Conservation (phyloP, 2,888 invertebrate genomes). For the Athripsodes cinereus region DNA sequence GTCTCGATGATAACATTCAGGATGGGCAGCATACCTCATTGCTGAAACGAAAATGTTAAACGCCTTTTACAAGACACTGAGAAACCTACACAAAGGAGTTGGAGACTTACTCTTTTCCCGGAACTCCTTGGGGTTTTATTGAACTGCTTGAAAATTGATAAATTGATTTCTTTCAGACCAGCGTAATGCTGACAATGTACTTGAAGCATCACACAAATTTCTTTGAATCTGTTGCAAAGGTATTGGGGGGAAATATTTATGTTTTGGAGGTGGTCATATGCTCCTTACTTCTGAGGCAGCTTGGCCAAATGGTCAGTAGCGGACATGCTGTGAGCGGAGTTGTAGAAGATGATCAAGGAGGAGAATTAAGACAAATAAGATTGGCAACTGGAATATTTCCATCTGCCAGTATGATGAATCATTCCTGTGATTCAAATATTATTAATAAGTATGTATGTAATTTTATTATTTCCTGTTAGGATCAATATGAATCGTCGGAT, state of each 20-base stretch:
- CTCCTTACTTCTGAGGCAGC: constrained; percentile 64
- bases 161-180: constrained; percentile 48
- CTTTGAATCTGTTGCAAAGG: constrained; percentile 43
- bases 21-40: too few relatives aligned
- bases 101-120: too few relatives aligned
- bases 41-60: too few relatives aligned
- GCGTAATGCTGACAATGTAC: constrained; percentile 60
- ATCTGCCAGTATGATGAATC: constrained; percentile 86
- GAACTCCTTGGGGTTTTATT: too few relatives aligned
- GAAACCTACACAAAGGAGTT: too few relatives aligned
- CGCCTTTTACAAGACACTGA: too few relatives aligned
- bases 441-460: constrained; percentile 57
- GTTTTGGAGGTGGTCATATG: constrained; percentile 51
- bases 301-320: constrained; percentile 77
- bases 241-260: constrained; percentile 29
- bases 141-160: too few relatives aligned
- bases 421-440: constrained; percentile 83
- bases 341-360: neutral
- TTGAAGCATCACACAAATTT: constrained; percentile 59
- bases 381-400: constrained; percentile 80
- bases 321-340: constrained; percentile 32
- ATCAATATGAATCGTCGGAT: too few relatives aligned
- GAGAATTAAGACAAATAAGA: constrained; percentile 34
- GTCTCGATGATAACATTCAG: too few relatives aligned
- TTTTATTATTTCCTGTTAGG: too few relatives aligned